These are phyloP conservation scores for Urocitellus parryii DNA, from an alignment of 2,113 vertebrate species.

Conservation along the genomic window DNA sequence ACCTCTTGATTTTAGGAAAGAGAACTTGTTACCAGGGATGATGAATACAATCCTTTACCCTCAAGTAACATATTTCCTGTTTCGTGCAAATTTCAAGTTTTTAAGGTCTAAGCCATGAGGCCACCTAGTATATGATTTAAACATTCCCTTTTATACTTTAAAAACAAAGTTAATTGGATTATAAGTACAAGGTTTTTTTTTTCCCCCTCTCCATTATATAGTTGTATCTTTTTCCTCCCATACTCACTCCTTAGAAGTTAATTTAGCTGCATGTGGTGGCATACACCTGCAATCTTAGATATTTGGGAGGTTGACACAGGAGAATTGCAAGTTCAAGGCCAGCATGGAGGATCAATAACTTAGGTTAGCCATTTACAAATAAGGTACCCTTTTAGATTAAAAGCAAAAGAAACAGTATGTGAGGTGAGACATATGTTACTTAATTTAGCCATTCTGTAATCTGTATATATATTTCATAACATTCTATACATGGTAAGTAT, in stretches of 20 bases:
- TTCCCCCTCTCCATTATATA: not conserved
- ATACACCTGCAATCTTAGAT: too few species aligned
- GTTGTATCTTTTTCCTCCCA: not conserved
- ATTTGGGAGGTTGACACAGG: too few species aligned
- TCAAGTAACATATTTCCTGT: not conserved
- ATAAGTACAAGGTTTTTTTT: not conserved
- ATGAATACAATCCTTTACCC: not conserved
- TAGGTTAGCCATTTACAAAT: not conserved
- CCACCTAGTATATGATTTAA: not conserved
- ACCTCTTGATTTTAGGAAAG: not conserved
- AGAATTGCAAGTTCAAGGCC: too few species aligned
- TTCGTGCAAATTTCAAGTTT: slow-evolving; percentile 48
- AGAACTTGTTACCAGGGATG: not conserved
- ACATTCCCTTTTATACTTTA: not conserved
- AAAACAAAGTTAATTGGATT: slow-evolving; percentile 33
- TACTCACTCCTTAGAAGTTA: not conserved
- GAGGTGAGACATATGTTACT: not conserved
- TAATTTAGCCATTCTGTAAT: not conserved
- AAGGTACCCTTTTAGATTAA: slow-evolving; percentile 3
- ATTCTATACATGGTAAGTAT: not conserved
- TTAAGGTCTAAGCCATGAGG: not conserved
- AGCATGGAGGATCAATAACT: not conserved
- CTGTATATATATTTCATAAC: not conserved
- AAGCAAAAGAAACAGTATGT: not conserved
- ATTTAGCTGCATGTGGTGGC: not conserved